phyloP scores from a whole-genome alignment of 2,113 vertebrate species.

The Anarhynchus alexandrinus region DNA sequence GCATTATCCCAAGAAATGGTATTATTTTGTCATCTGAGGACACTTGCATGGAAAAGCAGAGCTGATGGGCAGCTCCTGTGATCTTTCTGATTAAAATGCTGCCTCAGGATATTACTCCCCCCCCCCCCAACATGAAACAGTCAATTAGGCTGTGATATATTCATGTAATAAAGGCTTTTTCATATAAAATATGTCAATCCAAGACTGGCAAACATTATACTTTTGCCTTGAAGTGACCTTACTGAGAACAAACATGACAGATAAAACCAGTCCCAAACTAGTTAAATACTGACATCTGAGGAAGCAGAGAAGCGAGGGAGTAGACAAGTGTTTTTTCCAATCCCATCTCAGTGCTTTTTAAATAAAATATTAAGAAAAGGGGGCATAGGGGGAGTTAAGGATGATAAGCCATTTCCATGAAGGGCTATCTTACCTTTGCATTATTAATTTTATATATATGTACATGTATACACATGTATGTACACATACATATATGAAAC shows the following conservation, averaged over 20 bases:
- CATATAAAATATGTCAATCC: conserved; percentile 14
- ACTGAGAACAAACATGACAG: neutral
- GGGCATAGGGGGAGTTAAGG: neutral
- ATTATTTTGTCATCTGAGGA: conserved; percentile 40
- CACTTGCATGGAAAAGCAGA: neutral
- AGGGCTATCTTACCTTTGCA: neutral
- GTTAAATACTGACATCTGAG: neutral
- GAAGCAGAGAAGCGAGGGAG: neutral
- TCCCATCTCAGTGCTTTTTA: neutral
- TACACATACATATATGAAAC: neutral
- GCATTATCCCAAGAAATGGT: neutral
- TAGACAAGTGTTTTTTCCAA: neutral
- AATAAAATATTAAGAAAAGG: neutral
- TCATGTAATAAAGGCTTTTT: conserved; percentile 32
- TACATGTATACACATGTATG: neutral
- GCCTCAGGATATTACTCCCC: conserved; percentile 9
- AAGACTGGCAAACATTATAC: neutral
- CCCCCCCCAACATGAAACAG: neutral
- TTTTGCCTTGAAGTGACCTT: conserved; percentile 26
- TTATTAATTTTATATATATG: neutral
- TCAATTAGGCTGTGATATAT: conserved; percentile 44
- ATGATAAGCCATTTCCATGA: neutral
- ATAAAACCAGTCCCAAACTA: conserved; percentile 14
- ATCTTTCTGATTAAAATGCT: conserved; percentile 47
- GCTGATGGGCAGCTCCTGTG: neutral